These are phyloP conservation scores for Dendroctonus ponderosae DNA, from an alignment of 1,140 invertebrate genomes.

Conservation along the genomic window DNA sequence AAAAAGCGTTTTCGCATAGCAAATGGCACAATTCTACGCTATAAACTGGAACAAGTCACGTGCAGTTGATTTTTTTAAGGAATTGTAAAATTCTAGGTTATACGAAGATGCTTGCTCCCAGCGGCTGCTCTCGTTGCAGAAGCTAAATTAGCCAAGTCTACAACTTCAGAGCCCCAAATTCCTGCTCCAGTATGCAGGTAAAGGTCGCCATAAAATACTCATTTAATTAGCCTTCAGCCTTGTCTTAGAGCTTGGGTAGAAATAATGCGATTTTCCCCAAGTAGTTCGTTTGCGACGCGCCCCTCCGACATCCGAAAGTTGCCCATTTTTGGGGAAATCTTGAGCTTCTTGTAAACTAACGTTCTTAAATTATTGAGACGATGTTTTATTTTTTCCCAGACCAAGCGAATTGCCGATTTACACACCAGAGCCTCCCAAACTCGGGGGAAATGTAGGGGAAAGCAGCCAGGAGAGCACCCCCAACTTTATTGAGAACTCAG, in stretches of 20 bases:
- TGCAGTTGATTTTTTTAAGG: too few species aligned
- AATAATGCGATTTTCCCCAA: not conserved
- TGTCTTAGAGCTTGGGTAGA: too few species aligned
- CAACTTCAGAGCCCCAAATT: constrained; percentile 13
- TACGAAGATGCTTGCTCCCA: constrained; percentile 43
- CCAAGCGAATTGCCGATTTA: constrained; percentile 59
- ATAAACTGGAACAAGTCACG: too few species aligned
- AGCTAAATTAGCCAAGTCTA: constrained; percentile 31
- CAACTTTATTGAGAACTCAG: constrained; percentile 39
- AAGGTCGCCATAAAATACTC: too few species aligned
- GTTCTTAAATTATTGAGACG: too few species aligned
- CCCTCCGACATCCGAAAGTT: too few species aligned
- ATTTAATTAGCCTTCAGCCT: too few species aligned
- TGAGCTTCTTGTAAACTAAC: too few species aligned
- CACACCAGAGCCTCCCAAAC: constrained; percentile 43
- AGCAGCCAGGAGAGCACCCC: constrained; percentile 28
- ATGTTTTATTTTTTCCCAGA: constrained; percentile 50
- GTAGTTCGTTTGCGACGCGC: not conserved
- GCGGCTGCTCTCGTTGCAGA: constrained; percentile 42
- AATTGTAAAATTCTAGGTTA: constrained; percentile 46
- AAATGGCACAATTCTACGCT: too few species aligned
- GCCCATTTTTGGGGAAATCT: too few species aligned
- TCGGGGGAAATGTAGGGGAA: not conserved
- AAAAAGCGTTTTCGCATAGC: too few species aligned
- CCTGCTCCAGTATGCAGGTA: not conserved